Percentiles rank a stretch among this genome's conserved stretches.
These are phyloP conservation scores for Halcyon senegalensis DNA, from an alignment of 2,113 vertebrate species.

Conservation along the genomic window DNA sequence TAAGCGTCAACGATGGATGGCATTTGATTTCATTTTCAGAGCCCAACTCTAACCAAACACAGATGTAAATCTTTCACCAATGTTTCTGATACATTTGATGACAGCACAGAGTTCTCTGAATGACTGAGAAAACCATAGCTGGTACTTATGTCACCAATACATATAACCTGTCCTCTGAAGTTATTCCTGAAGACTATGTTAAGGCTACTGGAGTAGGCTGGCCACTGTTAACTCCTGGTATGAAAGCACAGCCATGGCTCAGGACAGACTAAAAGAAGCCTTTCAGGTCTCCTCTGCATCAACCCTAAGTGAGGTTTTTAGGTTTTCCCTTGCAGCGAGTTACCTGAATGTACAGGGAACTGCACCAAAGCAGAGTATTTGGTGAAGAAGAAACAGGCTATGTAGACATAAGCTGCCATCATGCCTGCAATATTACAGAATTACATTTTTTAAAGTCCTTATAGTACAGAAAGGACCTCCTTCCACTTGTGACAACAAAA, in stretches of 20 bases:
- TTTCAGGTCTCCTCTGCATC: neutral
- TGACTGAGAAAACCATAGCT: neutral
- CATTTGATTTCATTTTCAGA: neutral
- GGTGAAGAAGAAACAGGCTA: neutral
- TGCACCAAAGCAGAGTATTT: neutral
- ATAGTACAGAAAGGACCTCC: neutral
- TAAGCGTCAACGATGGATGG: neutral
- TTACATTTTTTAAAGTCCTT: neutral
- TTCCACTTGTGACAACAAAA: neutral
- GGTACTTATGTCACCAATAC: neutral
- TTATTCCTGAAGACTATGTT: neutral
- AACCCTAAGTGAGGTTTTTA: neutral
- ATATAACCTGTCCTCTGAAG: neutral
- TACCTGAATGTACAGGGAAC: neutral
- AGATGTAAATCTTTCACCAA: neutral
- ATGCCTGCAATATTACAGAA: neutral
- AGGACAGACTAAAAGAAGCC: neutral
- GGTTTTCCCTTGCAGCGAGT: neutral
- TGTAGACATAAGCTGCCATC: neutral
- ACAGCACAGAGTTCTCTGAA: neutral
- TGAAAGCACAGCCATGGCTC: neutral
- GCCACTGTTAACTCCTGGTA: neutral
- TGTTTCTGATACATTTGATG: neutral
- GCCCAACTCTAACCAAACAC: neutral
- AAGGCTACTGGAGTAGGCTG: constrained; percentile 13